Evolutionary conservation across 1,140 invertebrate species (phyloP), one percentile per base, ranked within the genome.

Genomic region (Ceratina australensis): DNA sequence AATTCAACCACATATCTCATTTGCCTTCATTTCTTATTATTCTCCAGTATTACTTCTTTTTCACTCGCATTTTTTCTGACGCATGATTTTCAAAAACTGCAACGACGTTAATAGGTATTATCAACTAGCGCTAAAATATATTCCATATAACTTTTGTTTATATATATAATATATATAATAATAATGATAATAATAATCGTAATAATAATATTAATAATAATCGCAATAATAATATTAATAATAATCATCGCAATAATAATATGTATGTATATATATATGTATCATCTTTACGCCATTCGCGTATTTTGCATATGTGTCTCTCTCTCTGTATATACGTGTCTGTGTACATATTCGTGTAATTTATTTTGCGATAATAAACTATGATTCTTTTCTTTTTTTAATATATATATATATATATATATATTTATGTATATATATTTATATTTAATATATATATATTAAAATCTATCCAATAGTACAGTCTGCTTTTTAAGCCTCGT

Each of bases 121-220:
- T 87, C 89, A 91, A 92, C 91, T 92, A 92, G 87, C 88, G 73
- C 91, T 92, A 91, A 92, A 92, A 92, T 91, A 92, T 92, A 91
- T 89, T 91, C 87, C 85, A 89, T 91, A 92, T 92, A 91, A 91
- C 88, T 90, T 91, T 87, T 91, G 88, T 91, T 91, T 90, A 89
- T 89, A 89, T 90, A 88, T 89, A 88, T 90, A 88, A 89, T 22
- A 89, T 89, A 88, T 90, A 87, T 90, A 85, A 88, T 89, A 85
- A 86, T 86, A 80, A 81, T 81, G 63, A 79, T 85, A 74, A 81
- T 85, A 76, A 77, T 84, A 74, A 78, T 81, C 69, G 74, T 87
- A 85, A 83, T 87, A 78, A 82, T 87, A 74, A 78, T 86, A 86
- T 86, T 84, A 78, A 85, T 83, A 76, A 79, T 87, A 84, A 83